Conservation (phyloP, 2,797 vertebrate species). For the Eulemur coronatus region DNA sequence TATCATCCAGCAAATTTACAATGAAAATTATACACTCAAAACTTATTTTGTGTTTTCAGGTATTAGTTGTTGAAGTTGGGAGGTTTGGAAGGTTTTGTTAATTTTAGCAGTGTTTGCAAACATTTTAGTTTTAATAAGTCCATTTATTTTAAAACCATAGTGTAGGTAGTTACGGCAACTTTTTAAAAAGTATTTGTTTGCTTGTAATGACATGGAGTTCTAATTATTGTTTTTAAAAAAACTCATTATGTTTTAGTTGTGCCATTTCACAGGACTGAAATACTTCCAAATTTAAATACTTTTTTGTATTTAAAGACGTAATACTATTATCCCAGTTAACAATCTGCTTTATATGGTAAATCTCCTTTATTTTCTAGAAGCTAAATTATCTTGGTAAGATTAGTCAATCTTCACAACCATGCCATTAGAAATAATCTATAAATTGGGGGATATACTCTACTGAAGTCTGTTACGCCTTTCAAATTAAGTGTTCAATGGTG, state of each 20-base stretch:
- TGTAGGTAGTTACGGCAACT: neutral
- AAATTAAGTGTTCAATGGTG: neutral
- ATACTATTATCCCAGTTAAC: neutral
- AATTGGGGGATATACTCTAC: neutral
- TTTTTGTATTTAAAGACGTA: neutral
- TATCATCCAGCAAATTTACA: neutral
- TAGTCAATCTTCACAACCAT: neutral
- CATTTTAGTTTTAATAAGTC: neutral
- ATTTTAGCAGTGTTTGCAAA: neutral
- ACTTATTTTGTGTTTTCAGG: neutral
- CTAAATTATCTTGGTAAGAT: neutral
- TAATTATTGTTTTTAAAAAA: neutral
- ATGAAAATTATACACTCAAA: neutral
- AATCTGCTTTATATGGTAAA: neutral
- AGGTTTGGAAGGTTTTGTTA: neutral
- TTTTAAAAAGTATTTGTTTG: neutral
- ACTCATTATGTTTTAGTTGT: neutral
- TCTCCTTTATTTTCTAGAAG: neutral
- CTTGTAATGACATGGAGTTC: neutral
- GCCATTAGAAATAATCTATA: neutral
- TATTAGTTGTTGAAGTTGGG: neutral
- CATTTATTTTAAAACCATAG: neutral
- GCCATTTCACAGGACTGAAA: neutral
- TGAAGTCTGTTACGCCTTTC: neutral
- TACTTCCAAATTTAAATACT: neutral